Conservation (phyloP, 30 jellyfish, hydroid and myxozoan species). For the Aurelia sp. region DNA sequence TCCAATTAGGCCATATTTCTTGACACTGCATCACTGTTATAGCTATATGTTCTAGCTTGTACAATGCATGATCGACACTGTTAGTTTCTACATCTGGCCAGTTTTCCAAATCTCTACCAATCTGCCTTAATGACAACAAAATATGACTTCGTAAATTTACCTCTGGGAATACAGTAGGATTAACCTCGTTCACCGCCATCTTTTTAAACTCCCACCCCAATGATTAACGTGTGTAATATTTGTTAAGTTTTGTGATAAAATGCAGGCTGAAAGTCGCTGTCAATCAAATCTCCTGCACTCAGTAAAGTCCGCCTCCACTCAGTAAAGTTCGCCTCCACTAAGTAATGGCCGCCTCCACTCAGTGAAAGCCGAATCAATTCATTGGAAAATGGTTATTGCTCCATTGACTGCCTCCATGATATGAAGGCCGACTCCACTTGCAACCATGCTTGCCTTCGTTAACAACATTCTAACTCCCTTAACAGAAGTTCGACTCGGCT, state of each 20-base stretch:
- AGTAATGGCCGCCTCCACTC: no score
- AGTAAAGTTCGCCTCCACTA: neutral
- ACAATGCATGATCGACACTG: neutral
- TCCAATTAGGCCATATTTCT: constrained; percentile 1
- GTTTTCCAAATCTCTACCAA: neutral
- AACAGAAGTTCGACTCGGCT: no score
- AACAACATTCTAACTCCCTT: no score
- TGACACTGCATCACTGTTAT: neutral
- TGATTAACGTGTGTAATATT: neutral
- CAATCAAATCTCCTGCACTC: constrained; percentile 1
- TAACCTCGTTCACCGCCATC: neutral
- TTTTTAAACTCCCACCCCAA: no score
- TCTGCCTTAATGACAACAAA: neutral
- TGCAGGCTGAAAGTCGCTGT: no score
- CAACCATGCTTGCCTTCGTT: no score
- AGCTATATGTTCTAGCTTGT: neutral
- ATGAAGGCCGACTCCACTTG: no score
- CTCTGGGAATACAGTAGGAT: neutral
- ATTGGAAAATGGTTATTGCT: no score
- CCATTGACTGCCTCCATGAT: no score
- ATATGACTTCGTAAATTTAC: neutral
- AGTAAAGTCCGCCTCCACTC: constrained; percentile 1
- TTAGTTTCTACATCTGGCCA: neutral
- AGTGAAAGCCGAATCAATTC: no score
- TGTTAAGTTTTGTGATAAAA: no score